Conservation (phyloP, 2,888 invertebrate species). For the Dione juno region DNA sequence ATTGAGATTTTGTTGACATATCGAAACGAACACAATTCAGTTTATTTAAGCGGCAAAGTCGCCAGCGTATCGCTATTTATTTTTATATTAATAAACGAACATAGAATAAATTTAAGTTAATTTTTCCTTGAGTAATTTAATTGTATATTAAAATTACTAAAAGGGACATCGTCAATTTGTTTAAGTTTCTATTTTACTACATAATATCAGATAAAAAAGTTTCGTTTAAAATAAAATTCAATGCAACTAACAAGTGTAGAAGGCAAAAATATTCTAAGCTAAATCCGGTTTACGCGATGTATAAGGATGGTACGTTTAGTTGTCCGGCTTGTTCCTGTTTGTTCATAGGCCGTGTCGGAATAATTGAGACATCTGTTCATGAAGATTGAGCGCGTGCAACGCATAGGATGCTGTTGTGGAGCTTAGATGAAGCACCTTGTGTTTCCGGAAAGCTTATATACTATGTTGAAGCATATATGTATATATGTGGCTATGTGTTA, state of each 20-base stretch:
- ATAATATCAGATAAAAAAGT: no score
- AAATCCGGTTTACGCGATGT: constrained; percentile 11
- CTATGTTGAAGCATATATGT: not conserved
- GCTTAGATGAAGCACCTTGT: constrained; percentile 8
- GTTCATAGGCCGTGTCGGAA: constrained; percentile 25
- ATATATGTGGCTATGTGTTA: not conserved
- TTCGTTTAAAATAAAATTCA: not conserved
- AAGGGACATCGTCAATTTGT: no score
- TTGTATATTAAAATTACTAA: no score
- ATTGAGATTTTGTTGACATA: no score
- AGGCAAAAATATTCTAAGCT: constrained; percentile 12
- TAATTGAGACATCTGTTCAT: constrained; percentile 24
- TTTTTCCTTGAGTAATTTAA: no score
- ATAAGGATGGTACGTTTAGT: constrained; percentile 15
- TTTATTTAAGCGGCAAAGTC: no score
- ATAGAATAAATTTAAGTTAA: no score
- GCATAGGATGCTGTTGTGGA: not conserved
- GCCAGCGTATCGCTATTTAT: no score
- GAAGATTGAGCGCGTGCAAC: constrained; percentile 3
- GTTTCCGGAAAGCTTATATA: not conserved
- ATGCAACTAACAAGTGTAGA: not conserved
- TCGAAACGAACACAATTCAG: no score
- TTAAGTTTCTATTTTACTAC: no score
- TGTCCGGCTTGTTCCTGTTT: constrained; percentile 25
- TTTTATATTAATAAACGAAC: no score